Base-by-base conservation (phyloP, 1,140 invertebrate genomes). In the Temnothorax curvispinosus region DNA sequence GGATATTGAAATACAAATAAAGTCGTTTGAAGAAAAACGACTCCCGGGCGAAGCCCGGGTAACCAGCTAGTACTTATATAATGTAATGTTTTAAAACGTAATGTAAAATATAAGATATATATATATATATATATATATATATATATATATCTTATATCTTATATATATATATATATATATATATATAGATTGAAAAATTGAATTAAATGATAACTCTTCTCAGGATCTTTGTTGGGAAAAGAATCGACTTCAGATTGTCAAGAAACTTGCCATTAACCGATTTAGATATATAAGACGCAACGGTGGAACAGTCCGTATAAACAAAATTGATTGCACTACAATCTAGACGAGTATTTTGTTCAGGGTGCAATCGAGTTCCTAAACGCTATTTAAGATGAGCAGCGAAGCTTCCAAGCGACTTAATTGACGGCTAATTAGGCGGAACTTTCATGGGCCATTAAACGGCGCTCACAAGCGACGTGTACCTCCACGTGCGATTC, bases 381-480 rank as follows among this genome's bases (percentile, higher is more conserved):
- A 69, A 82, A 27, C 41, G 38, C 3, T 54, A 21, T 58, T 60
- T 44, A 50, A 75, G 80, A 84, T 32, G 35, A 71, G 15, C 21
- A 44, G 18, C 38, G 27, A 21, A 82, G 80, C 67, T 82, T 58
- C 80, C 11, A 74, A 81, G 47, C 15, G 35, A 69, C 21, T 75
- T 84, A 84, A 84, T 75, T 75, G 80, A 84, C 69, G 80, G 13
- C 80, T 84, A 84, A 84, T 84, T 84, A 84, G n/a, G 32, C 69
- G 69, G 27, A 62, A 75, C 54, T 58, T 84, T 84, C 69, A 75
- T 84, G 56, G 80, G 44, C 80, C 54, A 84, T 84, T 84, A 84
- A 74, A 35, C 3, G n/a, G 32, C 62, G 47, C 13, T 65, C 77
- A 27, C 75, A 38, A 8, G 9, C 38, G 50, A 81, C 69, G 27